These are phyloP conservation scores for Scylla paramamosain DNA, from an alignment of 1,140 invertebrate genomes.

Conservation along the genomic window DNA sequence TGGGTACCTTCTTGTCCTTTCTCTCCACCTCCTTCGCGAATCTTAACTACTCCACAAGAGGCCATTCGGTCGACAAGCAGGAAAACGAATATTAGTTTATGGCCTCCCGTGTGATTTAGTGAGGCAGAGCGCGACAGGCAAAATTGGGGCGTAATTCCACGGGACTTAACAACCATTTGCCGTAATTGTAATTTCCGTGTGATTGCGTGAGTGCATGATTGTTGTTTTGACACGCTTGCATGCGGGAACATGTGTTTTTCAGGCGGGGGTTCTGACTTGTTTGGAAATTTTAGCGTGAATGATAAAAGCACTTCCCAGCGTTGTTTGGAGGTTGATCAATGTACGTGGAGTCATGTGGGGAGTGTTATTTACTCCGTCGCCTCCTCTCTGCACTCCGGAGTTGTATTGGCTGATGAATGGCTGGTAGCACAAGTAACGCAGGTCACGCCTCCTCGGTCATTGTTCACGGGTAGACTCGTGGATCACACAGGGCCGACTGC, in stretches of 20 bases:
- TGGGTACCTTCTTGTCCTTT: not conserved
- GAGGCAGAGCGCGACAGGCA: not conserved
- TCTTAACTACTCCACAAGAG: not conserved
- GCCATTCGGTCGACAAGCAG: not conserved
- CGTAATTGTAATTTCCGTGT: slow-evolving; percentile 1
- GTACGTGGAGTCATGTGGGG: not conserved
- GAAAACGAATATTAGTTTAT: slow-evolving; percentile 25
- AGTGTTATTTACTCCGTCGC: not conserved
- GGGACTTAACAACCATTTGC: not conserved
- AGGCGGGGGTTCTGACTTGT: not conserved
- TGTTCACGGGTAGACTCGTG: too few species aligned
- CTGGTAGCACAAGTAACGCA: not conserved
- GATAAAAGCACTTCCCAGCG: not conserved
- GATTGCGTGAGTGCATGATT: not conserved
- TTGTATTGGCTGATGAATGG: not conserved
- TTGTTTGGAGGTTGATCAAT: not conserved
- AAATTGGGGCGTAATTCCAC: not conserved
- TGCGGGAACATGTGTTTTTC: not conserved
- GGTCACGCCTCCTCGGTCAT: too few species aligned
- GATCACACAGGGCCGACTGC: not conserved
- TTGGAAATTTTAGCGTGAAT: too few species aligned
- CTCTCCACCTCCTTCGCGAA: slow-evolving; percentile 17
- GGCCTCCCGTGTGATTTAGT: not conserved
- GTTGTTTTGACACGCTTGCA: not conserved
- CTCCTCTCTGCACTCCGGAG: not conserved